Conservation (phyloP, 2,888 invertebrate genomes). For the Epinotia bilunana region DNA sequence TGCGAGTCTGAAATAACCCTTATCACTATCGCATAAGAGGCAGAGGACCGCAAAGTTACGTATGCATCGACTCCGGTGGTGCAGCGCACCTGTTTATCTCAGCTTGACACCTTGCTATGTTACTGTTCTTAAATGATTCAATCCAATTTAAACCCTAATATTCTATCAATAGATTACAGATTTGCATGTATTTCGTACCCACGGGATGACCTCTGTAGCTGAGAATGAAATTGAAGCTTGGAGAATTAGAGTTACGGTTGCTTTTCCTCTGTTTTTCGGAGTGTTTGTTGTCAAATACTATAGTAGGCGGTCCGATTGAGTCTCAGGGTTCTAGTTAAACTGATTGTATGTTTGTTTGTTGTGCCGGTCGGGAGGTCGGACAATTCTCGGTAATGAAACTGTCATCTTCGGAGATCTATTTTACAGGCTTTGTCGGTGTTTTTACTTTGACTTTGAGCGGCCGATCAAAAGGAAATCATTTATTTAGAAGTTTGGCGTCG, state of each 20-base stretch:
- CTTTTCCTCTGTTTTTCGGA: background rate
- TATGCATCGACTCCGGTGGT: slow-evolving; percentile 63
- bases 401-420: slow-evolving; percentile 50
- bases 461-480: background rate
- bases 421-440: slow-evolving; percentile 26
- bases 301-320: slow-evolving; percentile 70
- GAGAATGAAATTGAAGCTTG: background rate
- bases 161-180: background rate
- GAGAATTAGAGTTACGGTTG: background rate
- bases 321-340: slow-evolving; percentile 62
- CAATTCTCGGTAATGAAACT: slow-evolving; percentile 67
- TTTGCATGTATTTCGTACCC: slow-evolving; percentile 22
- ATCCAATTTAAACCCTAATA: slow-evolving; percentile 44
- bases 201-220: background rate
- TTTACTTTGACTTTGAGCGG: slow-evolving; percentile 10
- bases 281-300: slow-evolving; percentile 60
- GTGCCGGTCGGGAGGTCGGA: slow-evolving; percentile 69
- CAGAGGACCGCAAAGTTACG: slow-evolving; percentile 33
- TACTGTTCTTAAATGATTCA: slow-evolving; percentile 44
- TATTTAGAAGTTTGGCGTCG: background rate
- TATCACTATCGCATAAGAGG: slow-evolving; percentile 34
- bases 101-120: slow-evolving; percentile 71
- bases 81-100: slow-evolving; percentile 71
- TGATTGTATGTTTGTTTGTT: slow-evolving; percentile 61
- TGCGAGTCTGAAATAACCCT: background rate